A percentile compares a stretch with the other conserved stretches of the same genome.
Conservation (phyloP, 2,797 vertebrate species). For the Neostethus bicornis region DNA sequence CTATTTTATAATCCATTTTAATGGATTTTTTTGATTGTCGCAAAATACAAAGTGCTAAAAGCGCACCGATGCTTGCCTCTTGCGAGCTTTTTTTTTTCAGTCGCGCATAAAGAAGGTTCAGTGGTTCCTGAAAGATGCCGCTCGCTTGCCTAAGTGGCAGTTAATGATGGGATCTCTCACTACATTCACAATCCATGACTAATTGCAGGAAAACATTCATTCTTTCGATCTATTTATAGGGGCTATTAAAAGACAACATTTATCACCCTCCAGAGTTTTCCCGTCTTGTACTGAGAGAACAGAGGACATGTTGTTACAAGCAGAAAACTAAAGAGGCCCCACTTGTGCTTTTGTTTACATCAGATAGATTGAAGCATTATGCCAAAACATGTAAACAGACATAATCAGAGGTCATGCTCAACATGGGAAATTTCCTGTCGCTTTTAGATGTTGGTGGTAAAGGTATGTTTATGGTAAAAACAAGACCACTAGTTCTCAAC, state of each 20-base stretch:
- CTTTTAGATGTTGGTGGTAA: too few species aligned
- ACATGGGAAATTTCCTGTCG: neutral
- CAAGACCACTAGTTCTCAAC: too few species aligned
- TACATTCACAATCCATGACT: slow-evolving; percentile 2
- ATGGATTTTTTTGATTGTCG: neutral
- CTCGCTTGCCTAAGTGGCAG: neutral
- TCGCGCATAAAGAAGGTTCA: too few species aligned
- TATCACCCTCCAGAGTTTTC: slow-evolving; percentile 40
- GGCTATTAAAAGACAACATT: slow-evolving; percentile 57
- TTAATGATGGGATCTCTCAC: neutral
- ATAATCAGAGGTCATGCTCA: neutral
- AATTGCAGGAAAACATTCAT: slow-evolving; percentile 21
- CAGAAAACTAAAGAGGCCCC: slow-evolving; percentile 55
- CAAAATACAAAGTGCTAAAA: neutral
- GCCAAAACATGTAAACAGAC: slow-evolving; percentile 51
- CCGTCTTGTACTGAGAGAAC: slow-evolving; percentile 52
- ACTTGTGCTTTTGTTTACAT: slow-evolving; percentile 46
- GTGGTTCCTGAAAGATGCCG: neutral
- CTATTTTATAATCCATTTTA: too few species aligned
- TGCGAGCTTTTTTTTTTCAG: too few species aligned
- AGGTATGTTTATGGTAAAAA: too few species aligned
- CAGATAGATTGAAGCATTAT: slow-evolving; percentile 41
- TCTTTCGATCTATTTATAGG: slow-evolving; percentile 61
- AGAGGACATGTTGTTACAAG: slow-evolving; percentile 62
- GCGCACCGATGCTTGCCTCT: too few species aligned